Percentiles rank a stretch among this genome's conserved stretches.
These are phyloP conservation scores for Bursaphelenchus okinawaensis DNA, from an alignment of 2,888 invertebrate species.

Conservation along the genomic window DNA sequence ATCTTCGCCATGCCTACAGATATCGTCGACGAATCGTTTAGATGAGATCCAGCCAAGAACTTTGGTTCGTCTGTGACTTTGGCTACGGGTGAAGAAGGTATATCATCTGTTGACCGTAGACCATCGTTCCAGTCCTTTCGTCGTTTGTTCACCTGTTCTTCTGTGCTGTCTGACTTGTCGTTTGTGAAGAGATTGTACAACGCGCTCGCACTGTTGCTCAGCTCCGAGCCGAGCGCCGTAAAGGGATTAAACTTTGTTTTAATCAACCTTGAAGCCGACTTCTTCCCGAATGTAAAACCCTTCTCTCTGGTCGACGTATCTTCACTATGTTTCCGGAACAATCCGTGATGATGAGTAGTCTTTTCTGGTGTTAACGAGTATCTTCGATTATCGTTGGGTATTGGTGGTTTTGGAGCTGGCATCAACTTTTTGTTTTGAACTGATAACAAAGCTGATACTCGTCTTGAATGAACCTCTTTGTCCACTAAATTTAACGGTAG, in stretches of 20 bases:
- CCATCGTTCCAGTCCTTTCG: background rate
- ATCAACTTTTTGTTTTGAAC: background rate
- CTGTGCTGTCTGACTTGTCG: background rate
- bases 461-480: slow-evolving; percentile 3
- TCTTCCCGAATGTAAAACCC: background rate
- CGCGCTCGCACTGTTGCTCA: slow-evolving; percentile 35
- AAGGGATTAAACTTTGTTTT: slow-evolving; percentile 10
- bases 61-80: background rate
- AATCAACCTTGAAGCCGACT: slow-evolving; percentile 8
- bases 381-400: background rate
- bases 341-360: background rate
- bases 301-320: background rate
- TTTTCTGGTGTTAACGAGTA: background rate
- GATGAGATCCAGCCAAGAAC: background rate
- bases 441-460: slow-evolving; percentile 3
- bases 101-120: background rate
- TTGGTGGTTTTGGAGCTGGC: slow-evolving; percentile 1
- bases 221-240: slow-evolving; percentile 23
- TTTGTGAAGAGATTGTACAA: slow-evolving; percentile 29
- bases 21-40: background rate
- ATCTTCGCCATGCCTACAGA: background rate
- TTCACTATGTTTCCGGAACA: background rate
- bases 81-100: background rate
- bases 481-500: slow-evolving; percentile 7
- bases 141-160: background rate